Evolutionary conservation across 2,113 vertebrate genomes (phyloP).

Genomic region (Tautogolabrus adspersus): DNA sequence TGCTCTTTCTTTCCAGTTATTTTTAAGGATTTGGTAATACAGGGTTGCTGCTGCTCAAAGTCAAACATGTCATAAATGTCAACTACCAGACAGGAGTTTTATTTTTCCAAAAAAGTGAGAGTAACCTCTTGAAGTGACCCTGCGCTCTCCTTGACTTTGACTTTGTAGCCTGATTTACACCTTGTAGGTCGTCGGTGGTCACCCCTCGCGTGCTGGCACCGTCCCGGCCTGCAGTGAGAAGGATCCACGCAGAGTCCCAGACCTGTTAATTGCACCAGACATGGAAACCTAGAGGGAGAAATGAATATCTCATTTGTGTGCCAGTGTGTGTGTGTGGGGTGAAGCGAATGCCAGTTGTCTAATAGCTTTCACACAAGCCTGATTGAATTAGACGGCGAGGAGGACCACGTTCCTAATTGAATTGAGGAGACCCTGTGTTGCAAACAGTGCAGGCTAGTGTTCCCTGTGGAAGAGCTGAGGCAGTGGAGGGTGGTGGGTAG

Average conservation of each 20-base stretch:
- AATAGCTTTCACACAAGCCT: slow-evolving; percentile 85
- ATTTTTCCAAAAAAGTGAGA: neutral
- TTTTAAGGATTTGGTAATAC: slow-evolving; percentile 1
- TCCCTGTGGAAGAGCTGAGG: slow-evolving; percentile 57
- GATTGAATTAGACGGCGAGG: slow-evolving; percentile 83
- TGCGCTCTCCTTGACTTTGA: slow-evolving; percentile 40
- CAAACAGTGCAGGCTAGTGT: slow-evolving; percentile 72
- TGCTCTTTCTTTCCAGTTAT: neutral
- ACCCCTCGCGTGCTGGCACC: slow-evolving; percentile 40
- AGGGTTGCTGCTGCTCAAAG: neutral
- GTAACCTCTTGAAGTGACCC: slow-evolving; percentile 34
- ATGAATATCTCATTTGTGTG: slow-evolving; percentile 80
- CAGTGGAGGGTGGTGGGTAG: neutral
- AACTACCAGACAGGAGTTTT: slow-evolving; percentile 5
- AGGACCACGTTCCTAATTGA: slow-evolving; percentile 81
- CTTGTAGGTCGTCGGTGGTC: slow-evolving; percentile 55
- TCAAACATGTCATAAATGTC: slow-evolving; percentile 5
- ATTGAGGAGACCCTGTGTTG: slow-evolving; percentile 78
- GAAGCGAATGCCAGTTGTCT: slow-evolving; percentile 81
- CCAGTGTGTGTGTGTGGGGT: slow-evolving; percentile 61
- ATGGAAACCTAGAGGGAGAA: slow-evolving; percentile 75
- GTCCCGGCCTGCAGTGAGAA: slow-evolving; percentile 45
- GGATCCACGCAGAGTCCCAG: slow-evolving; percentile 57
- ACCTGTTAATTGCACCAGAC: slow-evolving; percentile 81
- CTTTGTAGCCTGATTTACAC: slow-evolving; percentile 48